phyloP scores from a whole-genome alignment of 2,113 vertebrate species.

The Mola mola region DNA sequence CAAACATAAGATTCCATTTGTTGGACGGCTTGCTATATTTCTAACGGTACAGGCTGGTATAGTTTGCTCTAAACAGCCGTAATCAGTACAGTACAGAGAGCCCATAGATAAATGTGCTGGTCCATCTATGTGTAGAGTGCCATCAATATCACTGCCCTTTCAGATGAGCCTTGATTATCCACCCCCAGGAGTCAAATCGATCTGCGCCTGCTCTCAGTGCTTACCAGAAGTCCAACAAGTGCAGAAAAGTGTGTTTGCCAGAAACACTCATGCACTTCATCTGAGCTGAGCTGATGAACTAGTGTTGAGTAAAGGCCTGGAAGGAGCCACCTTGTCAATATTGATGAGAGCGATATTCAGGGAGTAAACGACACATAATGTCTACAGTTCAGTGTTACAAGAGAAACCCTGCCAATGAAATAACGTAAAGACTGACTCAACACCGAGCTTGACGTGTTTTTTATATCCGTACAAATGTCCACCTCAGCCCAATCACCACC shows the following conservation, averaged over 20 bases:
- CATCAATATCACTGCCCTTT: slow-evolving; percentile 39
- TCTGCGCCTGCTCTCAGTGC: slow-evolving; percentile 34
- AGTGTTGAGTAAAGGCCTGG: slow-evolving; percentile 22
- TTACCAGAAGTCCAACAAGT: slow-evolving; percentile 49
- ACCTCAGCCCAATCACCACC: too few species aligned
- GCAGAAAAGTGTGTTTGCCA: slow-evolving; percentile 63
- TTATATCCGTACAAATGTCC: too few species aligned
- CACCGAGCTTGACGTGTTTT: too few species aligned
- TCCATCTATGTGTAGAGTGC: slow-evolving; percentile 13
- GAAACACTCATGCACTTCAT: slow-evolving; percentile 62
- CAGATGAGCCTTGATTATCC: slow-evolving; percentile 66
- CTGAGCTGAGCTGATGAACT: slow-evolving; percentile 43
- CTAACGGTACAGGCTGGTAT: too few species aligned
- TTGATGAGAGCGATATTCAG: slow-evolving; percentile 33
- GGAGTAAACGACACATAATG: not conserved
- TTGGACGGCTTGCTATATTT: too few species aligned
- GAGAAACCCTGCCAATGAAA: too few species aligned
- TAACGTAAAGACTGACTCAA: too few species aligned
- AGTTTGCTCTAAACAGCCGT: not conserved
- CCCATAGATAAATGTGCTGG: not conserved
- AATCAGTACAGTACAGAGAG: not conserved
- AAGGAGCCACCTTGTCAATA: slow-evolving; percentile 22
- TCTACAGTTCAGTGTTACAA: too few species aligned
- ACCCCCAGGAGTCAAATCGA: slow-evolving; percentile 57
- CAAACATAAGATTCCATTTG: too few species aligned